Evolutionary conservation across 2,888 invertebrate genomes (phyloP).

Genomic region (Microplitis manilae): DNA sequence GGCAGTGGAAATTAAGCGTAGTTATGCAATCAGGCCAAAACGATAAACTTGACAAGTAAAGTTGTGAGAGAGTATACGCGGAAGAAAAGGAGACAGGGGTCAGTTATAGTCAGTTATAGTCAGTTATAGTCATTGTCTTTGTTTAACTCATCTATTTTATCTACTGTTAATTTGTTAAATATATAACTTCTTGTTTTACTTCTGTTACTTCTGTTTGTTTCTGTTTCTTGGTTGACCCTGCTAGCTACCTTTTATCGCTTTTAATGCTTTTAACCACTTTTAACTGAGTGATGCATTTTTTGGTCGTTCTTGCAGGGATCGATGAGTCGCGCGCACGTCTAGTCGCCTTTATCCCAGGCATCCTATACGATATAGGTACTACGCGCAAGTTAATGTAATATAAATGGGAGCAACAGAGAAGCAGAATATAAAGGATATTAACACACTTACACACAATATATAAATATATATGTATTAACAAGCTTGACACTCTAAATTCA

Average conservation of each 20-base stretch:
- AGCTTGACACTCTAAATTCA: neutral
- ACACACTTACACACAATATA: conserved; percentile 11
- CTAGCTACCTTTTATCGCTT: too few species aligned
- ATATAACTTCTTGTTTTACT: neutral
- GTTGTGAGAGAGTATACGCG: conserved; percentile 11
- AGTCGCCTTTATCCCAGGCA: conserved; percentile 35
- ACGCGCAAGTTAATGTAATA: conserved; percentile 15
- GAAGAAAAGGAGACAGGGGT: conserved; percentile 33
- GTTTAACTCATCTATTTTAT: neutral
- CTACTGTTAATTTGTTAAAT: neutral
- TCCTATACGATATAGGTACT: conserved; percentile 9
- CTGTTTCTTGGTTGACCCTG: conserved; percentile 13
- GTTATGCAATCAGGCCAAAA: conserved; percentile 59
- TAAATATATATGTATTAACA: neutral
- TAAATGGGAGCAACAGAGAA: conserved; percentile 32
- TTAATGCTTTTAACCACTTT: too few species aligned
- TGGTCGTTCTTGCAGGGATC: conserved; percentile 38
- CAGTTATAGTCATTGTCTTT: neutral
- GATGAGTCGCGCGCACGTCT: conserved; percentile 42
- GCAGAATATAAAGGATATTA: neutral
- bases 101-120: conserved; percentile 9
- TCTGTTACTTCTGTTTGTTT: neutral
- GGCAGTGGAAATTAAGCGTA: conserved; percentile 58
- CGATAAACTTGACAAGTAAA: conserved; percentile 56
- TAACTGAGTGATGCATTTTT: conserved; percentile 18